These are phyloP conservation scores for Arothron firmamentum DNA, from an alignment of 2,113 vertebrate species.

Conservation along the genomic window DNA sequence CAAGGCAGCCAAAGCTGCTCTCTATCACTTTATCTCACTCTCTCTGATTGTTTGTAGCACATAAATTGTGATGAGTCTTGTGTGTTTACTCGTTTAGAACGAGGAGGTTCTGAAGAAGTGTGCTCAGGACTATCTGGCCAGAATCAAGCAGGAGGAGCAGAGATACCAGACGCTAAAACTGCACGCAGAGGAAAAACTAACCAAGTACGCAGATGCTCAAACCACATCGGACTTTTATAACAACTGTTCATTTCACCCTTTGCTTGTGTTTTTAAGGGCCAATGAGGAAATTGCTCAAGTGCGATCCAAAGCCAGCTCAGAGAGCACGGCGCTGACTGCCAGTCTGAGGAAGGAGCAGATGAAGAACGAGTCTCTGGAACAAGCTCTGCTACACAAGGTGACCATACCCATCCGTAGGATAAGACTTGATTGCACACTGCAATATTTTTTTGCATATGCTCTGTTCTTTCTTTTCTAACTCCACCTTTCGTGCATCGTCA, in stretches of 20 bases:
- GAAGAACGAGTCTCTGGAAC: slow-evolving; percentile 95
- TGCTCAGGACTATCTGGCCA: slow-evolving; percentile 89
- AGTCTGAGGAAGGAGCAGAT: slow-evolving; percentile 94
- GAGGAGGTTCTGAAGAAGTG: slow-evolving; percentile 97
- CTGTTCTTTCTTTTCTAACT: background rate
- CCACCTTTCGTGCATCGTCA: slow-evolving; percentile 25
- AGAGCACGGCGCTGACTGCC: slow-evolving; percentile 85
- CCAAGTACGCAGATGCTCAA: slow-evolving; percentile 84
- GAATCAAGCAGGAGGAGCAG: slow-evolving; percentile 95
- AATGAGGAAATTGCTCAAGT: slow-evolving; percentile 97
- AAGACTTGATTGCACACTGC: background rate
- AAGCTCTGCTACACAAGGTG: slow-evolving; percentile 93
- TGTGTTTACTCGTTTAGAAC: slow-evolving; percentile 74
- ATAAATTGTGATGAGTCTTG: background rate
- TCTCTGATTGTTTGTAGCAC: background rate
- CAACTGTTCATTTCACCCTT: background rate
- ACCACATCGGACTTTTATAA: background rate
- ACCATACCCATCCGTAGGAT: background rate
- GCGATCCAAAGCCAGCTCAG: slow-evolving; percentile 83
- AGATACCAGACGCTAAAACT: slow-evolving; percentile 94
- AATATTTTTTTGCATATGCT: background rate
- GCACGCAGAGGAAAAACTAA: slow-evolving; percentile 93
- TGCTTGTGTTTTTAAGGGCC: slow-evolving; percentile 73
- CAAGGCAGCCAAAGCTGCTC: too few species aligned
- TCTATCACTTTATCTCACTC: background rate